phyloP scores from a whole-genome alignment of 2,888 invertebrate genomes.

The Ethmia dodecea region DNA sequence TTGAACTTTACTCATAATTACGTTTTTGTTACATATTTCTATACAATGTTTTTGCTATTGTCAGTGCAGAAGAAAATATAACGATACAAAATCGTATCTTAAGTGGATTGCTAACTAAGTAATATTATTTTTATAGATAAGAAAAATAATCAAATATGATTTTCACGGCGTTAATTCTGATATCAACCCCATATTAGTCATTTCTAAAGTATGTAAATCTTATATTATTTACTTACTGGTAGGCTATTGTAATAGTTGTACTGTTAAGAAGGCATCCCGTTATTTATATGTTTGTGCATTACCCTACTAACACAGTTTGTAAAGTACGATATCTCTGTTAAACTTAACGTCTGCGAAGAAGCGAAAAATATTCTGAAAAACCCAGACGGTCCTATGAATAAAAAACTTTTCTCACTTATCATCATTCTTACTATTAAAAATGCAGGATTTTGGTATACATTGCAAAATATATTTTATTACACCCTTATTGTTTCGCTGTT shows the following conservation, averaged over 20 bases:
- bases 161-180: too few relatives aligned
- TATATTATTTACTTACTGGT: conserved; percentile 53
- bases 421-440: conserved; percentile 66
- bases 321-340: conserved; percentile 38
- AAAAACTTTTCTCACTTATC: conserved; percentile 60
- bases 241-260: conserved; percentile 75
- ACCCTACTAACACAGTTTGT: conserved; percentile 69
- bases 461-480: conserved; percentile 61
- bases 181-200: too few relatives aligned
- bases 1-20: too few relatives aligned
- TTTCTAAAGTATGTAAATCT: conserved; percentile 30
- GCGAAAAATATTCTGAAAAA: conserved; percentile 48
- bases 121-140: too few relatives aligned
- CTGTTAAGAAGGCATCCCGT: conserved; percentile 76
- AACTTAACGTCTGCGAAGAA: conserved; percentile 56
- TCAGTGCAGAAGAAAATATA: too few relatives aligned
- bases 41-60: too few relatives aligned
- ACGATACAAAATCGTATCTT: too few relatives aligned
- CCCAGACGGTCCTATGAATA: conserved; percentile 36
- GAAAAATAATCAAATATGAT: too few relatives aligned
- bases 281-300: conserved; percentile 60
- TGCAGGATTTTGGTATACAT: conserved; percentile 77
- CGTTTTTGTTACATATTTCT: too few relatives aligned
- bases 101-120: too few relatives aligned
- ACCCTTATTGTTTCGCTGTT: conserved; percentile 57